Evolutionary conservation across 2,113 vertebrate species (phyloP).

Genomic region (Mus spicilegus): DNA sequence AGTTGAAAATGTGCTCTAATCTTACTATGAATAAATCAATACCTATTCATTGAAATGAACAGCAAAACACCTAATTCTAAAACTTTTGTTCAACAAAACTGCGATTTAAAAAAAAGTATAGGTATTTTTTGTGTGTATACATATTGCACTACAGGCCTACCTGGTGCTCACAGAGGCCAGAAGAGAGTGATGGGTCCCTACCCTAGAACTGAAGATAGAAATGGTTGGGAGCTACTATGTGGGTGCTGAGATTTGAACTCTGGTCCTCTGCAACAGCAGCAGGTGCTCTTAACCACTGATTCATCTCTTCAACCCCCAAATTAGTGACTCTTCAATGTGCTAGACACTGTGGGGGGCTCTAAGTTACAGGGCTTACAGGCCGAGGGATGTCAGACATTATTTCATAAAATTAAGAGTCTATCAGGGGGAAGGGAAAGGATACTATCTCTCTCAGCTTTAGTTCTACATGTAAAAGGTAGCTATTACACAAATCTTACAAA

Average conservation of each 20-base stretch:
- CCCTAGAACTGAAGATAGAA: background rate
- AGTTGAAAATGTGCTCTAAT: conserved; percentile 8
- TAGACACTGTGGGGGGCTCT: background rate
- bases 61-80: conserved; percentile 47
- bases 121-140: background rate
- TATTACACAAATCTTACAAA: conserved; percentile 51
- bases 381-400: background rate
- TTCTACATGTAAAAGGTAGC: background rate
- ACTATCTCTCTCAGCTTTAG: background rate
- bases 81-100: conserved; percentile 51
- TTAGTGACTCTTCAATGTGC: background rate
- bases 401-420: conserved; percentile 33
- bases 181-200: background rate
- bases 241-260: background rate
- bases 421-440: background rate
- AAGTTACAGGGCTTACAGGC: background rate
- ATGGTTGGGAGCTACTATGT: background rate
- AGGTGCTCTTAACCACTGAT: background rate
- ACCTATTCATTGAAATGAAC: conserved; percentile 17
- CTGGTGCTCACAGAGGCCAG: background rate
- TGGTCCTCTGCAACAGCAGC: background rate
- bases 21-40: conserved; percentile 6
- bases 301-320: background rate
- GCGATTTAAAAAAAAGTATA: background rate
- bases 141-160: background rate